These are phyloP conservation scores for Drosophila kambysellisi DNA, from an alignment of 2,888 invertebrate genomes.

Conservation along the genomic window DNA sequence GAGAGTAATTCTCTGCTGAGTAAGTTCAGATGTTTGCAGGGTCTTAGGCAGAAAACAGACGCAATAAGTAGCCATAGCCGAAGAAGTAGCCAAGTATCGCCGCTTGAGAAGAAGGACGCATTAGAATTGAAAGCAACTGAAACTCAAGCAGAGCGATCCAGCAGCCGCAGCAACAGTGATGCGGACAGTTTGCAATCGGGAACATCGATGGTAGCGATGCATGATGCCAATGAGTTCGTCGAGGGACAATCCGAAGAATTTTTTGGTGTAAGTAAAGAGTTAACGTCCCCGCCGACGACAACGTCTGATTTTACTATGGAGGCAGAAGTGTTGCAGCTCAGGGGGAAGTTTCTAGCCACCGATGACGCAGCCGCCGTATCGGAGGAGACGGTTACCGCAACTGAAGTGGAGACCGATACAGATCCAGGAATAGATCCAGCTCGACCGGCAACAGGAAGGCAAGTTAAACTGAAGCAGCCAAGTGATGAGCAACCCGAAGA, in stretches of 20 bases:
- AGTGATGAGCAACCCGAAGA: background rate
- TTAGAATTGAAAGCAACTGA: background rate
- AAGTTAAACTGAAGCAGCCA: background rate
- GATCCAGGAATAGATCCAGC: conserved; percentile 1
- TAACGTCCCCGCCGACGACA: conserved; percentile 42
- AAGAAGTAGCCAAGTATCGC: background rate
- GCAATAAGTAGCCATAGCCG: too few species aligned
- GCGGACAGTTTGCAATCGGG: conserved; percentile 60
- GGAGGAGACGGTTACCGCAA: conserved; percentile 5
- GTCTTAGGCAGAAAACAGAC: conserved; percentile 31
- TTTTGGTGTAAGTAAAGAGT: conserved; percentile 52
- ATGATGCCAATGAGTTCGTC: conserved; percentile 48
- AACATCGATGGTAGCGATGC: conserved; percentile 62
- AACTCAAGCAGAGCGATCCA: background rate
- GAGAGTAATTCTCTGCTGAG: conserved; percentile 68
- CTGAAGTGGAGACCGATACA: conserved; percentile 9
- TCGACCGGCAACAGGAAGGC: background rate
- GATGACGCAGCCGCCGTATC: background rate
- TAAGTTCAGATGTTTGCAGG: conserved; percentile 66
- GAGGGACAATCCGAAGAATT: conserved; percentile 36
- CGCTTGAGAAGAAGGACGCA: background rate
- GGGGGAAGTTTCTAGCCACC: background rate
- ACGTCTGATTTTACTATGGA: conserved; percentile 51
- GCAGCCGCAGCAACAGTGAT: conserved; percentile 40
- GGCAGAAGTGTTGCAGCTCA: conserved; percentile 53